Percentiles rank a stretch among this genome's conserved stretches.
Evolutionary conservation across 2,113 vertebrate genomes (phyloP).

Genomic region (Anoura caudifer): DNA sequence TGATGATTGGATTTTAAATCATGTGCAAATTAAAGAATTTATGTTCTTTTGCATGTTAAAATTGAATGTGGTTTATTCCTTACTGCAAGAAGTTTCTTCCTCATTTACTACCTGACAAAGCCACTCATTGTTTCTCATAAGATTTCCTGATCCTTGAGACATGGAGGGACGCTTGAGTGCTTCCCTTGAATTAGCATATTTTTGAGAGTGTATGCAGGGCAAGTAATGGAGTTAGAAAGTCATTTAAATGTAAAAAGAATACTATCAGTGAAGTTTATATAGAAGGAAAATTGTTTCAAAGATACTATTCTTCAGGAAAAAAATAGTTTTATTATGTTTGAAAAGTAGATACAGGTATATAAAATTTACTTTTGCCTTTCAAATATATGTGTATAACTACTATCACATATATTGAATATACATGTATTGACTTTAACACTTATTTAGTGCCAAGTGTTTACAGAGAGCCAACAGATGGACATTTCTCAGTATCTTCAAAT

Average conservation of each 20-base stretch:
- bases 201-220: conserved; percentile 36
- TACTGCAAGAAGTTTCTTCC: conserved; percentile 12
- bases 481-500: not conserved
- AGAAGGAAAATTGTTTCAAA: conserved; percentile 32
- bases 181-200: conserved; percentile 66
- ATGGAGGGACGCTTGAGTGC: conserved; percentile 55
- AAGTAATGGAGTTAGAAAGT: conserved; percentile 65
- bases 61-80: conserved; percentile 43
- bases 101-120: conserved; percentile 63
- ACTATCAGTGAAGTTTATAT: conserved; percentile 61
- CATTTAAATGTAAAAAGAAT: conserved; percentile 72
- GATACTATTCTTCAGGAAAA: conserved; percentile 53
- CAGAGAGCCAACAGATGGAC: not conserved
- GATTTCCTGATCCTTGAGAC: conserved; percentile 63
- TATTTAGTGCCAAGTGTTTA: conserved; percentile 23
- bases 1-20: conserved; percentile 47
- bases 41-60: conserved; percentile 43
- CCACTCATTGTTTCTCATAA: conserved; percentile 54
- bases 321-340: conserved; percentile 36
- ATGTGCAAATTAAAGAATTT: conserved; percentile 27
- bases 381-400: not conserved
- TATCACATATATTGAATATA: not conserved
- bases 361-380: conserved; percentile 23
- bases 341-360: conserved; percentile 4
- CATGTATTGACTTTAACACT: not conserved